Conservation (phyloP, 1,140 invertebrate genomes). For the Hyles euphorbiae region DNA sequence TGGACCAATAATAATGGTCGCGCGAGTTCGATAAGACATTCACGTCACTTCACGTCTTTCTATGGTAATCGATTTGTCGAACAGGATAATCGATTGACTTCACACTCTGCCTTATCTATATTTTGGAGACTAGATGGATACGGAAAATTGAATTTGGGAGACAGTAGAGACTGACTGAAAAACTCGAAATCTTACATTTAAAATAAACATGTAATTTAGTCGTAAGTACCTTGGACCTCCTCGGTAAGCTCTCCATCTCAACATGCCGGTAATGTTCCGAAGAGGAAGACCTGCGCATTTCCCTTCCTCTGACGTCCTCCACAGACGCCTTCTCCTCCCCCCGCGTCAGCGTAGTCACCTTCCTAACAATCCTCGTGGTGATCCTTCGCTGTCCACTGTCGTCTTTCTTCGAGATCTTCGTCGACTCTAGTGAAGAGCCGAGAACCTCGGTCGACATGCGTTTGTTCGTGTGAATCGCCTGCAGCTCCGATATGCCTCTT, state of each 20-base stretch:
- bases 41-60: too few relatives aligned
- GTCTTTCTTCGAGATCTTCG: slow-evolving; percentile 85
- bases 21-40: too few relatives aligned
- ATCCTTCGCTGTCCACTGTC: slow-evolving; percentile 85
- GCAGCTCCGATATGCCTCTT: slow-evolving; percentile 76
- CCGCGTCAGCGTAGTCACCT: slow-evolving; percentile 91
- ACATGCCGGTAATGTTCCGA: slow-evolving; percentile 69
- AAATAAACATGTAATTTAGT: background rate
- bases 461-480: slow-evolving; percentile 88
- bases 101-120: too few relatives aligned
- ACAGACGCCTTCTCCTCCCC: slow-evolving; percentile 87
- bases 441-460: slow-evolving; percentile 88
- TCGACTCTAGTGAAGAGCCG: slow-evolving; percentile 88
- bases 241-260: slow-evolving; percentile 70
- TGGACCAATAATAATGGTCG: too few relatives aligned
- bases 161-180: too few relatives aligned
- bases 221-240: slow-evolving; percentile 77
- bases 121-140: too few relatives aligned
- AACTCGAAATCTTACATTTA: too few relatives aligned
- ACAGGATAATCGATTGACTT: too few relatives aligned
- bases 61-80: too few relatives aligned
- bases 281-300: slow-evolving; percentile 71
- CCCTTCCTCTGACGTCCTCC: slow-evolving; percentile 79
- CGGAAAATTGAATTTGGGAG: too few relatives aligned
- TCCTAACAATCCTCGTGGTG: slow-evolving; percentile 90